Evolutionary conservation across 2,113 vertebrate species (phyloP), one percentile per base, ranked within the genome.

Genomic region (Coptodon rendalli): DNA sequence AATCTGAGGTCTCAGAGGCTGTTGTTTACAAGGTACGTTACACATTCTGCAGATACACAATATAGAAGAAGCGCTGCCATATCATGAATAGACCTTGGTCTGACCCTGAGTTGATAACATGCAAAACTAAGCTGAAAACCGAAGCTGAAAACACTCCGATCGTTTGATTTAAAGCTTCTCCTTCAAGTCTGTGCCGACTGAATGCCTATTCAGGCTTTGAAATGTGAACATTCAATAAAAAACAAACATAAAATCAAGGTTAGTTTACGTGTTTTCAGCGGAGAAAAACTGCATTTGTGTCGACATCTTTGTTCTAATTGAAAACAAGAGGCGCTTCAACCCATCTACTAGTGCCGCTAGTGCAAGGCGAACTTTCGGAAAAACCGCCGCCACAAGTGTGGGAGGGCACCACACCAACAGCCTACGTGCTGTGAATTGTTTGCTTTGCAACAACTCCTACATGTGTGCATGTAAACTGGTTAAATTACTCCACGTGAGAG

Each of bases 371-470:
- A 61, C 71, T 40, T 71, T 31, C 0, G 1, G n/a, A 17, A 36
- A n/a, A 73, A 73, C 0, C 9, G 5, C 50, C 1, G 19, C 31
- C 54, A 38, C 31, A 54, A 24, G 78, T 9, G 50, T 80, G 38
- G 36, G 36, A 22, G 27, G 13, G 9, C 7, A 17, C 24, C 24
- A 71, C 10, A 66, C 22, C 45, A 34, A 9, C 45, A 1, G 1
- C 73, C 73, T 78, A 78, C 19, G 2, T 11, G 4, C n/a, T 63
- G 66, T 43, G 57, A 86, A 76, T 56, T 16, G 27, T 71, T 48
- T 71, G 43, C 66, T 59, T 73, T 85, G 59, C 19, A 82, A 80
- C 63, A 59, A 43, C 83, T 86, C 85, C 86, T 63, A 84, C 86
- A 19, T 24, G 7, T 53, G 45, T 50, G 71, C 48, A 40, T 31